phyloP scores from a whole-genome alignment of 2,888 invertebrate species.

The Ernsta delagoae region DNA sequence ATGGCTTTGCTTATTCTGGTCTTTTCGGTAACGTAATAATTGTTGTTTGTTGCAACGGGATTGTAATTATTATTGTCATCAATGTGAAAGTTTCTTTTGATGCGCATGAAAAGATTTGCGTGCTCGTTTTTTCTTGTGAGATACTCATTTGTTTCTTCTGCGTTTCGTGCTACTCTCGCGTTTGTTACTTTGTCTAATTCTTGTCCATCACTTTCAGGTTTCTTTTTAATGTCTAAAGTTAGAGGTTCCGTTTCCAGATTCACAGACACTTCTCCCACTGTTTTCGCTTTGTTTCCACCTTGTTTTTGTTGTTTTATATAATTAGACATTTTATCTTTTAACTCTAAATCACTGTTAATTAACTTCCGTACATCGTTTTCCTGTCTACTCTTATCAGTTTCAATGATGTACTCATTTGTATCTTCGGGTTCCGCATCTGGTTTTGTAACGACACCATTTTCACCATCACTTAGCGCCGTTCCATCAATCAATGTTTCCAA shows the following conservation, averaged over 20 bases:
- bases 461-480: not conserved
- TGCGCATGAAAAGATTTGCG: not conserved
- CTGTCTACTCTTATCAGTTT: not conserved
- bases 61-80: not conserved
- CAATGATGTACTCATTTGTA: not conserved
- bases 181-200: not conserved
- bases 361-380: not conserved
- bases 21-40: conserved; percentile 21
- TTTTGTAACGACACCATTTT: not conserved
- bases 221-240: not conserved
- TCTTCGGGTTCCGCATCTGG: not conserved
- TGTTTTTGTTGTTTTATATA: not conserved
- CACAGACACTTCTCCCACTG: not conserved
- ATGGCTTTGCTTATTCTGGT: conserved; percentile 1
- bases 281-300: not conserved
- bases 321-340: not conserved
- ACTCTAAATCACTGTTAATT: not conserved
- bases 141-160: not conserved
- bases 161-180: not conserved
- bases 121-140: not conserved
- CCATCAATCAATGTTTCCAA: not conserved
- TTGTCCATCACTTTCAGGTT: not conserved
- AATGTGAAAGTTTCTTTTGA: conserved; percentile 6
- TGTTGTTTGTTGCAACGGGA: not conserved
- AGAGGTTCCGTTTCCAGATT: not conserved